Percentiles rank a stretch among this genome's conserved stretches.
These are phyloP conservation scores for Teleiodes luculella DNA, from an alignment of 2,888 invertebrate species.

Conservation along the genomic window DNA sequence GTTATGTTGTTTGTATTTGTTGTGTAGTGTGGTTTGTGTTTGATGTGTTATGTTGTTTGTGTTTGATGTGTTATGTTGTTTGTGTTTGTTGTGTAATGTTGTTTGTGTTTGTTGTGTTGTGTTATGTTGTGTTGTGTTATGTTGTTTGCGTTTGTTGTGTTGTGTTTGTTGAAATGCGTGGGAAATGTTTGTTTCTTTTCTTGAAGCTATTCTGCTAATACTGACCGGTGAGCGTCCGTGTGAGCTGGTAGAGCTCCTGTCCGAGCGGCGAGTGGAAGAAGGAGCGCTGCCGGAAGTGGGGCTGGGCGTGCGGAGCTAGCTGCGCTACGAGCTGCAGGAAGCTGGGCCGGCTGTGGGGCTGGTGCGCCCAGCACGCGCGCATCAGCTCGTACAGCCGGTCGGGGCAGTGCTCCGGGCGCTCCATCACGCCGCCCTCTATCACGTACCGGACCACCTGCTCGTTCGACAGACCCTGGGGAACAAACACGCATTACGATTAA, in stretches of 20 bases:
- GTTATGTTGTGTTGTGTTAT: too few relatives aligned
- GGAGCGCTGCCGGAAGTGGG: slow-evolving; percentile 78
- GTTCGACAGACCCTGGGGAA: slow-evolving; percentile 87
- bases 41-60: too few relatives aligned
- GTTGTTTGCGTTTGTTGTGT: too few relatives aligned
- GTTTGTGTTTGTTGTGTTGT: too few relatives aligned
- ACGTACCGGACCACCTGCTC: slow-evolving; percentile 95
- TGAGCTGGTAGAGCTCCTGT: slow-evolving; percentile 74
- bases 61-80: too few relatives aligned
- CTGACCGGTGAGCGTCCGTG: slow-evolving; percentile 50
- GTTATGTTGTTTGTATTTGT: too few relatives aligned
- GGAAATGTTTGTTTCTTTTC: too few relatives aligned
- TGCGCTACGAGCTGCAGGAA: slow-evolving; percentile 90
- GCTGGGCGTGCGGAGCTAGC: slow-evolving; percentile 82
- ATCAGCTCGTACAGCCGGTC: slow-evolving; percentile 94
- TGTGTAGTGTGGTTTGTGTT: too few relatives aligned
- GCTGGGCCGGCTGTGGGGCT: slow-evolving; percentile 86
- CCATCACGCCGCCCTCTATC: slow-evolving; percentile 95
- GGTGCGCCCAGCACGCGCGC: slow-evolving; percentile 94
- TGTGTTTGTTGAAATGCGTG: too few relatives aligned
- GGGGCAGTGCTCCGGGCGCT: slow-evolving; percentile 96
- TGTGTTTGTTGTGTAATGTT: too few relatives aligned
- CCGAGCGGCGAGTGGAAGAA: slow-evolving; percentile 82
- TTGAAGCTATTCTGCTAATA: slow-evolving; percentile 7
- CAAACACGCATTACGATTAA: neutral